Evolutionary conservation across 64 coral and sea anemone genomes (phyloP).

Genomic region (Hydrozoanthus tunicans): DNA sequence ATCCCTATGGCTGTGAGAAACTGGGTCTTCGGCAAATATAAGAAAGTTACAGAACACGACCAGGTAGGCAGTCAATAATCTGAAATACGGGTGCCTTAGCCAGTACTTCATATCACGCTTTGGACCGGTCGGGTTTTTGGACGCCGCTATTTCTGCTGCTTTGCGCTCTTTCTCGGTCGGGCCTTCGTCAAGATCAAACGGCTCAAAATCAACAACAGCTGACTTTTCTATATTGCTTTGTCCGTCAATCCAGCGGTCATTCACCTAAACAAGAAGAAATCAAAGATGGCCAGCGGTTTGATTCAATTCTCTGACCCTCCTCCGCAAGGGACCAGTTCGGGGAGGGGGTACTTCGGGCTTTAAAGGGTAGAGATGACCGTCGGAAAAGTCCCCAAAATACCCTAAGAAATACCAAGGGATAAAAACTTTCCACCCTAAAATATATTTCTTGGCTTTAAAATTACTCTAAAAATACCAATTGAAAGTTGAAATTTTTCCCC

Average conservation of each 20-base stretch:
- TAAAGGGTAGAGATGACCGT: too few species aligned
- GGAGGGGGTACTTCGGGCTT: too few species aligned
- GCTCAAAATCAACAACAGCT: slow-evolving; percentile 3
- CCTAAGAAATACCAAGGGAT: too few species aligned
- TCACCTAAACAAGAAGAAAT: neutral
- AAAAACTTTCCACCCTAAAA: too few species aligned
- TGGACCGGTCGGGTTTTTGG: neutral
- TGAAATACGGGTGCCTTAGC: slow-evolving; percentile 82
- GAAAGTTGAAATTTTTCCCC: too few species aligned
- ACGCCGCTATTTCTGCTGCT: neutral
- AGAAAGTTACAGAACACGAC: slow-evolving; percentile 94
- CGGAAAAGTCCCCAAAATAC: too few species aligned
- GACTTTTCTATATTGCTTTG: neutral
- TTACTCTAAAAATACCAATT: too few species aligned
- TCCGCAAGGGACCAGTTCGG: too few species aligned
- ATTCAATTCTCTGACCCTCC: neutral
- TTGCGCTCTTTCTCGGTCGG: slow-evolving; percentile 38
- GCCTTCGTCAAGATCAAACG: slow-evolving; percentile 53
- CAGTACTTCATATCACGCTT: slow-evolving; percentile 75
- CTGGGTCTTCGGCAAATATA: slow-evolving; percentile 91
- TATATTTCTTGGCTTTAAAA: too few species aligned
- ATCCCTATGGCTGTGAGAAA: slow-evolving; percentile 85
- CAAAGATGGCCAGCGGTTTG: neutral
- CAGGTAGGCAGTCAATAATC: slow-evolving; percentile 74
- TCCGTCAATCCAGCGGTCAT: neutral